Percentiles rank a stretch among this genome's conserved stretches.
These are phyloP conservation scores for Halocaridina rubra DNA, from an alignment of 2,888 invertebrate genomes.

Conservation along the genomic window DNA sequence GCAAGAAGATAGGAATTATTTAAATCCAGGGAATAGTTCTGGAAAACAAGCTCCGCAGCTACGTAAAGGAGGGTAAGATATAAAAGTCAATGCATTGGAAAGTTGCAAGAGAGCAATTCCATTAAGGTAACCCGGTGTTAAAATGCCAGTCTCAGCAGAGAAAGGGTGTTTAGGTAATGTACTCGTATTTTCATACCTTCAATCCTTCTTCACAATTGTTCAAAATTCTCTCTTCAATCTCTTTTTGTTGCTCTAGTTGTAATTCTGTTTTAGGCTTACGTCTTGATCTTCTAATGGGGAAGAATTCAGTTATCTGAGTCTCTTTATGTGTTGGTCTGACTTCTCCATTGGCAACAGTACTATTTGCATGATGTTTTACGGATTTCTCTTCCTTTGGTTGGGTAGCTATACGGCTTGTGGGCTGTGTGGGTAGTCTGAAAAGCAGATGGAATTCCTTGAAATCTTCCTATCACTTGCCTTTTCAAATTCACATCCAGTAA, in stretches of 20 bases:
- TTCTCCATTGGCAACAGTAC: slow-evolving; percentile 25
- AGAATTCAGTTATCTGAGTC: slow-evolving; percentile 57
- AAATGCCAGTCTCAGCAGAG: too few relatives aligned
- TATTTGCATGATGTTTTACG: neutral
- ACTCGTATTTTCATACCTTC: slow-evolving; percentile 24
- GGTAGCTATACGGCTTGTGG: neutral
- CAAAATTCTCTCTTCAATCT: slow-evolving; percentile 55
- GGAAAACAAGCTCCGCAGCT: too few relatives aligned
- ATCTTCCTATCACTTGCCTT: too few relatives aligned
- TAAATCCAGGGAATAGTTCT: too few relatives aligned
- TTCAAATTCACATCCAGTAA: too few relatives aligned
- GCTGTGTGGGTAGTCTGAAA: slow-evolving; percentile 19
- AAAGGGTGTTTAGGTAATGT: too few relatives aligned
- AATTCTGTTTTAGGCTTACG: slow-evolving; percentile 60
- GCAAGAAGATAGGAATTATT: too few relatives aligned
- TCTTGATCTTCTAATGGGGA: slow-evolving; percentile 59
- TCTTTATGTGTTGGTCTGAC: slow-evolving; percentile 26
- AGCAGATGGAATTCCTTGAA: neutral
- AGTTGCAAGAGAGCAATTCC: too few relatives aligned
- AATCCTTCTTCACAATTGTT: slow-evolving; percentile 53
- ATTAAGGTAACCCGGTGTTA: too few relatives aligned
- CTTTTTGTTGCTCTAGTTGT: slow-evolving; percentile 58
- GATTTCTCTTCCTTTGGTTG: slow-evolving; percentile 27
- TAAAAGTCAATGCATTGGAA: too few relatives aligned
- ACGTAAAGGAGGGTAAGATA: too few relatives aligned